These are phyloP conservation scores for Oreochromis tanganicae DNA, from an alignment of 2,113 vertebrate species.

Conservation along the genomic window DNA sequence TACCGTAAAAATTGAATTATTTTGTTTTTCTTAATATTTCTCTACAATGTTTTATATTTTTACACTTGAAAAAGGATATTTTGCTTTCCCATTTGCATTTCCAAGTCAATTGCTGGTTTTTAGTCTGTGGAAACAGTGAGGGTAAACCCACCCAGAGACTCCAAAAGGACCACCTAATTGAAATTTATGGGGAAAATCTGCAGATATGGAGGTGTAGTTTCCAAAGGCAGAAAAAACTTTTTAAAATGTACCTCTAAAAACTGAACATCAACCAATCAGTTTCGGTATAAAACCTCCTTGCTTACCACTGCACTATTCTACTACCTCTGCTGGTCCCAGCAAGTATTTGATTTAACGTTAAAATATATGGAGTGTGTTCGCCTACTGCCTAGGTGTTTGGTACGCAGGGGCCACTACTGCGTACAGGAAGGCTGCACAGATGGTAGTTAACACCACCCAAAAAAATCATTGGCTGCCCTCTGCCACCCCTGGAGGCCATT, in stretches of 20 bases:
- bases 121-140: not conserved
- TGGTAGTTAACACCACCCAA: not conserved
- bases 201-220: not conserved
- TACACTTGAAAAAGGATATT: not conserved
- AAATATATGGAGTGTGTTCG: not conserved
- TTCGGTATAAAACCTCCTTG: not conserved
- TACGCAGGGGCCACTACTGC: not conserved
- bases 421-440: not conserved
- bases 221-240: not conserved
- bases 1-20: not conserved
- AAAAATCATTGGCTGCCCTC: not conserved
- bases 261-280: not conserved
- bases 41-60: not conserved
- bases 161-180: not conserved
- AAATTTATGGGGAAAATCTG: not conserved
- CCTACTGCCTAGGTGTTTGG: not conserved
- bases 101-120: not conserved
- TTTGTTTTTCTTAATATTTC: not conserved
- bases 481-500: not conserved
- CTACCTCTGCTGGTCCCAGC: not conserved
- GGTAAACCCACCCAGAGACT: not conserved
- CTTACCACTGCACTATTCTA: not conserved
- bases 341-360: not conserved
- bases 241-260: not conserved
- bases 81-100: not conserved